Evolutionary conservation across 1,140 invertebrate genomes (phyloP), one percentile per base, ranked within the genome.

Genomic region (Procambarus clarkii): DNA sequence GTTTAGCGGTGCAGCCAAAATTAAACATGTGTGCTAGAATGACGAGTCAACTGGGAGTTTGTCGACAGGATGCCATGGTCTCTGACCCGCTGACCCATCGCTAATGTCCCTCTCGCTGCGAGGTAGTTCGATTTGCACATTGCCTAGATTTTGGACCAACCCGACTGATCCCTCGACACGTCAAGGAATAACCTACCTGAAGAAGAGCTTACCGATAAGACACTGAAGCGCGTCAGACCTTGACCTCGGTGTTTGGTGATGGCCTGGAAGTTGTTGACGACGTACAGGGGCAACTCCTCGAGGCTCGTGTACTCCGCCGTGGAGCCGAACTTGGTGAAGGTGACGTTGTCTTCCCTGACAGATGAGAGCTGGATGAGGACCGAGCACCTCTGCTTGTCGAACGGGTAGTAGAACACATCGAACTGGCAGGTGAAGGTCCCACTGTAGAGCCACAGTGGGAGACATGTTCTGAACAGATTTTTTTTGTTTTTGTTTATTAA

Each of bases 371-470:
- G 85, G 15, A 88, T 74, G 34, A 92, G 13, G 15, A 83, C 71
- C 1, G 84, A 92, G 34, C 91, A 92, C 8, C 45, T 18, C 44
- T 92, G 91, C 60, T 74, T 60, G 78, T 92, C 91, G 48, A 92
- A 88, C 4, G 91, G 91, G 69, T 92, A 92, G 91, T 88, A 92
- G 50, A 92, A 92, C 46, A 92, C 85, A 46, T 92, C 85, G 82
- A 92, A 92, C 60, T 81, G 60, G 79, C 91, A 92, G 91, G 82
- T 71, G 64, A 88, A 92, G 77, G 74, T 87, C 9, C 91, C 91
- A 77, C 86, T 88, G 86, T 45, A n/a, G 81, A 48, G 82, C 9
- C 18, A 80, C 18, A 44, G 21, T 54, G 78, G 50, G 4, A 54
- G 50, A 54, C 13, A 69, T 21, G 64, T 9, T 18, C 5, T 69